Evolutionary conservation across 2,113 vertebrate species (phyloP).

Genomic region (Tragelaphus buxtoni): DNA sequence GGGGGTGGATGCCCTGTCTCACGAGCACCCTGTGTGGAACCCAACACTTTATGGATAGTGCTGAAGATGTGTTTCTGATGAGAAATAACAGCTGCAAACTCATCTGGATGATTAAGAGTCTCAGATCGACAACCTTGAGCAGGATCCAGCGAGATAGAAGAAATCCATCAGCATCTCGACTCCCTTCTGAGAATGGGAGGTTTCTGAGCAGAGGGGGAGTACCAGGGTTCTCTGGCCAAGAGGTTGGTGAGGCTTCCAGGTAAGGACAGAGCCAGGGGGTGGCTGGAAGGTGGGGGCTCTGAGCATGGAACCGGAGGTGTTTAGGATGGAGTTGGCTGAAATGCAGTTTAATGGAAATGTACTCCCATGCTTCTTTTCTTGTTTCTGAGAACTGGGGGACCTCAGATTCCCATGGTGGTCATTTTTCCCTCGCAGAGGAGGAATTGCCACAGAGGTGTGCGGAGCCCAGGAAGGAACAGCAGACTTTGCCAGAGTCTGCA

Average conservation of each 20-base stretch:
- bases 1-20: background rate
- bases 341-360: background rate
- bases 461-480: background rate
- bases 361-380: background rate
- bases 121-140: background rate
- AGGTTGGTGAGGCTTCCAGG: background rate
- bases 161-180: background rate
- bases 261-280: background rate
- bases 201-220: background rate
- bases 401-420: background rate
- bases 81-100: constrained; percentile 27
- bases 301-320: accelerated
- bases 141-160: background rate
- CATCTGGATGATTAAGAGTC: background rate
- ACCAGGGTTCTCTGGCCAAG: background rate
- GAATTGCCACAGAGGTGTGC: background rate
- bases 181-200: background rate
- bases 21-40: background rate
- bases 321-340: background rate
- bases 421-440: background rate
- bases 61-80: background rate
- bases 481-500: background rate
- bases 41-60: background rate
- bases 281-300: background rate
- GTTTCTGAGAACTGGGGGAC: background rate